Conservation (phyloP, 2,113 vertebrate genomes). For the Nothoprocta perdicaria region DNA sequence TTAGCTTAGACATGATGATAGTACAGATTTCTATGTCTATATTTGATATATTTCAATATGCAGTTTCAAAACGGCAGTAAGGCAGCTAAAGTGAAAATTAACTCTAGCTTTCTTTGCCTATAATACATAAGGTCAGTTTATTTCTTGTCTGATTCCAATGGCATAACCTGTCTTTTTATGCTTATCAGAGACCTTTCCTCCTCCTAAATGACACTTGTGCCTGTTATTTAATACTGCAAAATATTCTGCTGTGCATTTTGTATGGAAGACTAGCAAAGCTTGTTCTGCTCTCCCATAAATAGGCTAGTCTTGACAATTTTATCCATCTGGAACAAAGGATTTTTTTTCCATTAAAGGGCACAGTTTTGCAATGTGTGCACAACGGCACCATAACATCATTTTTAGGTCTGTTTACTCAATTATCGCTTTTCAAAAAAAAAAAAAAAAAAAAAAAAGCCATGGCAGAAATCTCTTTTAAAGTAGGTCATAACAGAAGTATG, state of each 20-base stretch:
- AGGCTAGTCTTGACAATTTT: background rate
- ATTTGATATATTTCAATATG: background rate
- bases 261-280: background rate
- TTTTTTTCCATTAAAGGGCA: background rate
- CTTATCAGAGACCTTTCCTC: background rate
- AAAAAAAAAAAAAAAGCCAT: background rate
- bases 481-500: conserved; percentile 11
- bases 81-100: background rate
- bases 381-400: background rate
- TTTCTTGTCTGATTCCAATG: background rate
- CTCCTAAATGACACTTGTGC: background rate
- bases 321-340: conserved; percentile 16
- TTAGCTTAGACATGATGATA: background rate
- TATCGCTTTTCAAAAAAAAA: background rate
- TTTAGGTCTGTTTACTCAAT: conserved; percentile 13
- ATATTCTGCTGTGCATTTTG: background rate
- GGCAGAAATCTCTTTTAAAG: conserved; percentile 2
- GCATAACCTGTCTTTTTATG: background rate
- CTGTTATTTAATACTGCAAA: background rate
- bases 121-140: background rate
- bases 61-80: background rate
- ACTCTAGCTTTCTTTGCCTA: conserved; percentile 1
- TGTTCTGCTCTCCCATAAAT: background rate
- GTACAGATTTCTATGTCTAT: fast-evolving
- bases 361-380: background rate